These are phyloP conservation scores for Volucella inflata DNA, from an alignment of 2,888 invertebrate species.

Conservation along the genomic window DNA sequence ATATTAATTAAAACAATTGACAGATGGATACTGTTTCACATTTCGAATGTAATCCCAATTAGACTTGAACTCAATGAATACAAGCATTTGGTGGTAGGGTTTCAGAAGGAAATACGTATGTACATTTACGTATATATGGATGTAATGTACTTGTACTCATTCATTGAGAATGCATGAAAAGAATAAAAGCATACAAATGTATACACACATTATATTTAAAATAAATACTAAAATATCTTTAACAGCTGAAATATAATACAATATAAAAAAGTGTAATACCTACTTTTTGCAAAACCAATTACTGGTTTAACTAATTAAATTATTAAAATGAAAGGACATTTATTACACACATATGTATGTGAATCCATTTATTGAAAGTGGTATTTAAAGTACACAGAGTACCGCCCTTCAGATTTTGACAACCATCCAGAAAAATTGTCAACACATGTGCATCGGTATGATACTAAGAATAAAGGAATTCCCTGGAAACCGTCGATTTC, in stretches of 20 bases:
- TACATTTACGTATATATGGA: neutral
- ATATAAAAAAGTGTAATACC: no score
- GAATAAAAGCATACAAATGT: no score
- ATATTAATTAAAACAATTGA: conserved; percentile 60
- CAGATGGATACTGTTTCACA: conserved; percentile 29
- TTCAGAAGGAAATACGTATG: neutral
- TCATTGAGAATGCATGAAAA: neutral
- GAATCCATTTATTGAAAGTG: conserved; percentile 49
- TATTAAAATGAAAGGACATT: conserved; percentile 39
- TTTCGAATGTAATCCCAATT: conserved; percentile 26
- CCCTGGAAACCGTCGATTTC: conserved; percentile 70
- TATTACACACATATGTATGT: conserved; percentile 55
- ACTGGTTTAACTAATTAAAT: neutral
- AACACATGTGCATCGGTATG: conserved; percentile 71
- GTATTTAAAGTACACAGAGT: conserved; percentile 48
- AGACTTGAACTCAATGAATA: conserved; percentile 25
- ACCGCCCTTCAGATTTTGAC: conserved; percentile 58
- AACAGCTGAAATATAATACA: no score
- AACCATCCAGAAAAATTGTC: conserved; percentile 69
- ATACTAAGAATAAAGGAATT: conserved; percentile 73
- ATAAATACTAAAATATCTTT: no score
- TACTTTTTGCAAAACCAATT: no score
- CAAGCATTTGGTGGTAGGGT: neutral
- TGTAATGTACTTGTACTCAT: neutral
- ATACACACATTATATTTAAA: no score